Evolutionary conservation across 30 jellyfish, hydroid and myxozoan species (phyloP), one percentile per base, ranked within the genome.

Genomic region (Aurelia aurita): DNA sequence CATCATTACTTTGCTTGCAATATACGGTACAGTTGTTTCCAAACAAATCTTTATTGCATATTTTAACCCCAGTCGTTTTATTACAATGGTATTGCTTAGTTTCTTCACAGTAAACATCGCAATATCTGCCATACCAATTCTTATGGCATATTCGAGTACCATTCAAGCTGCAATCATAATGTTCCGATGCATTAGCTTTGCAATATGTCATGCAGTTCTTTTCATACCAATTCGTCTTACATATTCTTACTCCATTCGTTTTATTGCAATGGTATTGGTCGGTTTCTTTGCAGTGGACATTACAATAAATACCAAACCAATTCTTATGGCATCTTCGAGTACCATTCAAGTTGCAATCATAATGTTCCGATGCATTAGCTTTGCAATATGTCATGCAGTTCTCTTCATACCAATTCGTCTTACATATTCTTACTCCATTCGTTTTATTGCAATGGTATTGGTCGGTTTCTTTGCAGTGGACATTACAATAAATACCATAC

Each of bases 31-130:
- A 87, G 10, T 57, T 60, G 14, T 45, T 35, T 1, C 87, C 84
- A 77, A 22, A 87, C 96, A 91, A 87, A 43, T 77, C 51, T 21
- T 28, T 14, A 13, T 43, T n/a, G 49, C 91, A 81, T 26, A 22
- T 29, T 69, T 49, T 81, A 3, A 5, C 55, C 26, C 91, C 91
- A 1, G 35, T 18, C 2, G 45, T 39, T 11, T 67, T 57, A 53
- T 61, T 25, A 21, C 75, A 64, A 22, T 20, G 5, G 25, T 28
- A 69, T n/a, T 31, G 46, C 22, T 25, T 18, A 2, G 51, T 22
- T 63, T 31, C 51, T 31, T 14, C 20, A 20, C 45, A 22, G 75
- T 25, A 22, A 1, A 1, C 20, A 9, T 23, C 21, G 14, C 87
- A 75, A 51, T 55, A 15, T 15, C 0, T 3, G 11, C 54, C 49